phyloP scores from a whole-genome alignment of 2,113 vertebrate species.

The Abramis brama region DNA sequence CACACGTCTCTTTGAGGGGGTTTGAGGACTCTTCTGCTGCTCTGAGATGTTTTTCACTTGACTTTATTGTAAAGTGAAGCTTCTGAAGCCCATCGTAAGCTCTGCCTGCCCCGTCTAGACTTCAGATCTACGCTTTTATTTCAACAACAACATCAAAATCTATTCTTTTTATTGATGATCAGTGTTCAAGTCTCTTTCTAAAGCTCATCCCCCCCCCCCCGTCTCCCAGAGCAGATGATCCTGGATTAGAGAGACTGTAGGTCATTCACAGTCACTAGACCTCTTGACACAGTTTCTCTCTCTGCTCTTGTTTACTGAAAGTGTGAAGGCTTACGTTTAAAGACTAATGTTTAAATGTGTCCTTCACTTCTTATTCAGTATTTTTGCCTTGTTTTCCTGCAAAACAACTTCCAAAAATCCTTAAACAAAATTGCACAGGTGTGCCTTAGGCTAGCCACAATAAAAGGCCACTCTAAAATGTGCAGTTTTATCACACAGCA shows the following conservation, averaged over 20 bases:
- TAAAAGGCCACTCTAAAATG: too few relatives aligned
- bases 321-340: neutral
- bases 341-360: neutral
- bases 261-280: neutral
- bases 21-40: neutral
- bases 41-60: slow-evolving; percentile 1
- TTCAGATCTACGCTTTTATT: neutral
- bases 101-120: slow-evolving; percentile 17
- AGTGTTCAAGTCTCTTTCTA: neutral
- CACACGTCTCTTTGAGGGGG: neutral
- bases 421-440: too few relatives aligned
- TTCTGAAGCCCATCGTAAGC: neutral
- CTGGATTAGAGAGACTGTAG: slow-evolving; percentile 29
- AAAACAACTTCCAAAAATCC: too few relatives aligned
- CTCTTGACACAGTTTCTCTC: slow-evolving; percentile 28
- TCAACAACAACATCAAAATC: neutral
- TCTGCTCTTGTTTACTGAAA: neutral
- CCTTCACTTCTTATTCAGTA: neutral
- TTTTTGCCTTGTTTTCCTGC: too few relatives aligned
- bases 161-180: neutral
- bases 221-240: neutral
- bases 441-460: too few relatives aligned
- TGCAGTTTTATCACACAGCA: too few relatives aligned
- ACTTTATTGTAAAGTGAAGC: slow-evolving; percentile 12
- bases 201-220: neutral